Conservation (phyloP, 2,113 vertebrate genomes). For the Muntiacus muntjak region DNA sequence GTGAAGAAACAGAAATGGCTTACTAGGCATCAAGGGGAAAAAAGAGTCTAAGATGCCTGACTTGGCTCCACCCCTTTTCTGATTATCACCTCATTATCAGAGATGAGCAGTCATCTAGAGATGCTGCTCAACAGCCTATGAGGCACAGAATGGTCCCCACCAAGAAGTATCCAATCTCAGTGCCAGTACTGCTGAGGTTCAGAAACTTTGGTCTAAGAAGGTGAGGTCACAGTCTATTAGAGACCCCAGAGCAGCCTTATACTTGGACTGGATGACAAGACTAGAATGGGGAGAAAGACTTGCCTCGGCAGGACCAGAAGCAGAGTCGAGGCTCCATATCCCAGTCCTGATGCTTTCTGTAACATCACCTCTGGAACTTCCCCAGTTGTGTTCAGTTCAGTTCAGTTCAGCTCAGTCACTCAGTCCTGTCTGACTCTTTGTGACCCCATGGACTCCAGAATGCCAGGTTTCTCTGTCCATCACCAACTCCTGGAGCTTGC, state of each 20-base stretch:
- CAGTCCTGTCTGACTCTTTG: background rate
- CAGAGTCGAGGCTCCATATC: no score
- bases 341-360: background rate
- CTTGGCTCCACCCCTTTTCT: background rate
- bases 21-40: background rate
- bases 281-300: background rate
- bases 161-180: background rate
- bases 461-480: background rate
- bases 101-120: background rate
- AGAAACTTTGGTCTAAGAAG: background rate
- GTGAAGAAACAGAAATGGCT: background rate
- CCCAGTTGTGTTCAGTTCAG: background rate
- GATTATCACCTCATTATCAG: background rate
- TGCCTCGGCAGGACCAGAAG: background rate
- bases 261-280: background rate
- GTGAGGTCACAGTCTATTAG: background rate
- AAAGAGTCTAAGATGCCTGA: background rate
- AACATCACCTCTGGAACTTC: no score
- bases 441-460: background rate
- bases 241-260: no score
- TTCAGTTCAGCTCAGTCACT: background rate
- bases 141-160: accelerated
- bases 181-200: accelerated
- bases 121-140: accelerated
- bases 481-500: background rate